Evolutionary conservation across 92 coral and sea anemone species (phyloP), one percentile per base, ranked within the genome.

Genomic region (Parazoanthus swiftii): DNA sequence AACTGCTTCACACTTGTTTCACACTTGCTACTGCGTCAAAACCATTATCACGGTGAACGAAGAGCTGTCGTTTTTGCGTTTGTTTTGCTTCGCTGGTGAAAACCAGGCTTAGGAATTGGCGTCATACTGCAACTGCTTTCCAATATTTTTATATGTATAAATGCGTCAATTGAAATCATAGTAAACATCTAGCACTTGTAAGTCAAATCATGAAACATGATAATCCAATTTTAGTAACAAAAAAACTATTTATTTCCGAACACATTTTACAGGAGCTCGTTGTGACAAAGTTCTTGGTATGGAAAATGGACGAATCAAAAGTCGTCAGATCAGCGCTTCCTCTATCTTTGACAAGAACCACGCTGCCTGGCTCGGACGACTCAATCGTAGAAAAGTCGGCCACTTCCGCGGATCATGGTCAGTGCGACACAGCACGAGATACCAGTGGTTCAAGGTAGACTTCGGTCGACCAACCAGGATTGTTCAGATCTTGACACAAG

Each of bases 281-380:
- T 91, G 94, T n/a, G 88, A 89, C 88, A 80, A 75, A 56, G 80
- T 83, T 14, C 65, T 89, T 38, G 94, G 94, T 44, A 85, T 91
- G 92, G 76, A 86, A 50, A 89, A 85, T 68, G 92, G 92, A 77
- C 90, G 90, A 43, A 91, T 91, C 76, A 58, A 72, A 85, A 89
- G 81, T 86, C 77, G 26, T 86, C 75, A 71, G 67, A 66, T 91
- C 89, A 71, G 90, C 29, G 94, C 94, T 38, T 85, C 94, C 10
- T 67, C 92, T 15, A 74, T 29, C 6, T 68, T 33, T 80, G 77
- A 76, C 85, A 11, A 59, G 10, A 74, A 77, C 43, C 90, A 88
- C 63, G 89, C 88, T 5, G 59, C 92, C 56, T 79, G 85, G 74
- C 92, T 90, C 44, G 94, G 79, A 33, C 84, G 94, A 13, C 92